Base-by-base conservation (phyloP, 2,888 invertebrate genomes). In the Acrobasis consociella region DNA sequence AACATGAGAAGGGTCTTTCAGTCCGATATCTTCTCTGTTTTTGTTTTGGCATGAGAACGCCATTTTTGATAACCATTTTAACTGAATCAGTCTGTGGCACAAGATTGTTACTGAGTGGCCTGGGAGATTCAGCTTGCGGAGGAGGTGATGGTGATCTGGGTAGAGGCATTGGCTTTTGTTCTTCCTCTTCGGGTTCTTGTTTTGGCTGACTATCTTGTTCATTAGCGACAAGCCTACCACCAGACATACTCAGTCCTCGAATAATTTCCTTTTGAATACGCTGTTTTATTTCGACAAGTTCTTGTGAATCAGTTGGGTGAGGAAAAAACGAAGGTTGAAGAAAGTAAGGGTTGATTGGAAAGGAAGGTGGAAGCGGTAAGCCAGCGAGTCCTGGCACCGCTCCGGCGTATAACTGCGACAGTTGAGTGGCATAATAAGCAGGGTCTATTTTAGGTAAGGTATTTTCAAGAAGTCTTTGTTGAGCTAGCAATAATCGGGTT, bases 41-140 rank as follows among this genome's bases (percentile, higher is more conserved):
- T 77, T 97, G 97, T 75, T 98, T 98, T 0, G 97, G 97, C 95
- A 97, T 97, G 2, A 97, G 89, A 0, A 97, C 95, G 0, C 97
- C 97, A 76, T 97, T 97, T 83, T 97, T 97, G 62, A 97, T 96
- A 0, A 97, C 97, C 97, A 97, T 97, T 84, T 97, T 97, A 0
- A 97, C 95, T 0, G 95, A 95, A 74, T 95, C 95, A 0, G 94
- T 93, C 69, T 86, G 91, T 0, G 88, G 78, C 9, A 82, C 77
- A n/a, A 89, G 67, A 60, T 73, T 82, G 64, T 84, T 90, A 58
- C 91, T 93, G 16, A 94, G 85, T 17, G 92, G 87, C 62, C 91
- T 78, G 38, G 90, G 94, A 72, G 93, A 87, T 83, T 94, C 94
- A 52, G 89, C 77, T 59, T 81, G 89, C 9, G 91, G 84, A 59